Base-by-base conservation (phyloP, 2,888 invertebrate genomes). In the Noctua pronuba region DNA sequence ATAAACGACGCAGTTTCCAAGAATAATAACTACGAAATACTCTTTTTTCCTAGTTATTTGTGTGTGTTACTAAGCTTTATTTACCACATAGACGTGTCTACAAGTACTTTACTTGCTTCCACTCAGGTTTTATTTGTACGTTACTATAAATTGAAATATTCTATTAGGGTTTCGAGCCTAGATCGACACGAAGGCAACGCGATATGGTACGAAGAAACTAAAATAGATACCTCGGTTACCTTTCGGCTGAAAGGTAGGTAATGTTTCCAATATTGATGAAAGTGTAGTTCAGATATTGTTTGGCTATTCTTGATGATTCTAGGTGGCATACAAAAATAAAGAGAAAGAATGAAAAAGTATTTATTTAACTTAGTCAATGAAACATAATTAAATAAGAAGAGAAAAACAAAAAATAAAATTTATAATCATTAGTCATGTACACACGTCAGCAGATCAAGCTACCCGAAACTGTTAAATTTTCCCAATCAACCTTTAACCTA, bases 141-240 rank as follows among this genome's bases (percentile, higher is more conserved):
- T 71, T 65, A 77, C 18, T 41, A 65, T 71, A 67, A 70, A 73
- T 66, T 75, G 76, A 77, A 82, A 84, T 72, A 83, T 83, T 83
- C 64, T 67, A 69, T 83, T 81, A 75, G 44, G 38, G 49, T 49
- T 75, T 77, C 64, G 60, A 72, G 77, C 16, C 46, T 80, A 75
- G 64, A 75, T 80, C 67, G 73, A 55, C 41, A 68, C 21, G 28
- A 72, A 64, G 31, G 44, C 18, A 69, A 69, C 35, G 18, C 69
- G n/a, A 68, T 68, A 71, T 64, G 44, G 18, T 71, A 52, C 60
- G 44, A 68, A 55, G 11, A 49, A 38, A 52, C 80, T 24, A 46
- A 84, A 79, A 79, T 84, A 75, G 31, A 64, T 71, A 70, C n/a
- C 35, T 21, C 28, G 16, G 24, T 31, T 77, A 64, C n/a, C n/a